Evolutionary conservation across 2,888 invertebrate genomes (phyloP).

Genomic region (Erpobdella octoculata): DNA sequence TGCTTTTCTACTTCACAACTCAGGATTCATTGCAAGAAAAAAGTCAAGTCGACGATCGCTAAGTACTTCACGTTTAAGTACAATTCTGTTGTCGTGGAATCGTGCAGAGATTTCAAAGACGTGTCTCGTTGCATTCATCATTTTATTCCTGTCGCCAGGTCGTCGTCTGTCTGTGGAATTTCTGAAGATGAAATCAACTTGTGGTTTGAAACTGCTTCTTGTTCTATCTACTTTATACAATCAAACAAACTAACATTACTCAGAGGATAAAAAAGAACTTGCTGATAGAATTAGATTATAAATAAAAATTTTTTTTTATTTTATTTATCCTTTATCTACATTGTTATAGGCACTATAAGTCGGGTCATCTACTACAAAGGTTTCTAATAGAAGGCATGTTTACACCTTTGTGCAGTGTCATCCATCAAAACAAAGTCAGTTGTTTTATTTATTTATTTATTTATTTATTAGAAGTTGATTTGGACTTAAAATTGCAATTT

Average conservation of each 20-base stretch:
- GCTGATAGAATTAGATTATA: background rate
- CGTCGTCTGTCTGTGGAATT: background rate
- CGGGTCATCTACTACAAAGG: background rate
- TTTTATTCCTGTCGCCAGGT: background rate
- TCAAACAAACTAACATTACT: no score
- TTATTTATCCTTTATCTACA: background rate
- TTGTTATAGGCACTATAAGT: background rate
- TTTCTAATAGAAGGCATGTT: background rate
- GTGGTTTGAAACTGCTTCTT: no score
- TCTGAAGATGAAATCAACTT: background rate
- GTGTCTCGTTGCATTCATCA: background rate
- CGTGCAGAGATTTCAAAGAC: background rate
- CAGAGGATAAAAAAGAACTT: background rate
- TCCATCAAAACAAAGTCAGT: background rate
- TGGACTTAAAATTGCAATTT: no score
- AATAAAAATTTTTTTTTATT: background rate
- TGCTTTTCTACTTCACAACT: no score
- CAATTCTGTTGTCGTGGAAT: no score
- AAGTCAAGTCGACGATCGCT: no score
- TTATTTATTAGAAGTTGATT: no score
- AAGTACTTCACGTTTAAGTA: no score
- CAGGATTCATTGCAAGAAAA: no score
- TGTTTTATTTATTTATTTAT: no score
- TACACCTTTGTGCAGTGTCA: background rate
- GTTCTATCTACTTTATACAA: background rate